Base-by-base conservation (phyloP, 2,888 invertebrate genomes). In the Hoplodrina blanda region DNA sequence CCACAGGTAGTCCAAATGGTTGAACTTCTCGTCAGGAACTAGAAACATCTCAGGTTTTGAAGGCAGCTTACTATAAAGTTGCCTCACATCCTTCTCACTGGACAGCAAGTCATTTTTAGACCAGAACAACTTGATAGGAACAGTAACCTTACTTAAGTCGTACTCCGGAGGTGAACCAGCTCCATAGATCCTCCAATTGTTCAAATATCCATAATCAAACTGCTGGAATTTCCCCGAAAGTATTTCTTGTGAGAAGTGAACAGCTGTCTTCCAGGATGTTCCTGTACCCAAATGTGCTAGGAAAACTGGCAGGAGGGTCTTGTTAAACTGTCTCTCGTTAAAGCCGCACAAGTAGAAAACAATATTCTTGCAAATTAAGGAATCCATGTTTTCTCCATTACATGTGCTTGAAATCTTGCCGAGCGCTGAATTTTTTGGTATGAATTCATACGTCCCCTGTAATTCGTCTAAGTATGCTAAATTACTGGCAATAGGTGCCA, bases 301-400 rank as follows among this genome's bases (percentile, higher is more conserved):
- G 81, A 98, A 97, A 0, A 97, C 94, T 0, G 98, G 97, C n/a
- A 98, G 85, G 41, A 98, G 88, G 5, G 96, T 96, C 96, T 97
- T 92, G 87, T 98, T 97, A 57, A 98, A 96, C 87, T 98, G 97
- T 33, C 94, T 92, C 69, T 96, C 95, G 90, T 98, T 97, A 82
- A 97, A 97, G 0, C 98, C 98, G 73, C 97, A 97, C 3, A 98
- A 87, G 30, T 97, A 91, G 89, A 98, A 98, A 2, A 98, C 89
- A 0, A 97, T 82, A 85, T 98, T 97, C 83, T 97, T 97, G 86
- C 98, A 98, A 19, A 98, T 93, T 62, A 92, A 87, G 49, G 96
- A 92, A 55, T 97, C 96, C 62, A 96, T 89, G 19, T 94, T 91
- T 53, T 96, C 91, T 1, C 92, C 85, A 49, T 96, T 92, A 82